Percentiles rank a stretch among this genome's conserved stretches.
Conservation (phyloP, 2,797 vertebrate species). For the Falco concolor region DNA sequence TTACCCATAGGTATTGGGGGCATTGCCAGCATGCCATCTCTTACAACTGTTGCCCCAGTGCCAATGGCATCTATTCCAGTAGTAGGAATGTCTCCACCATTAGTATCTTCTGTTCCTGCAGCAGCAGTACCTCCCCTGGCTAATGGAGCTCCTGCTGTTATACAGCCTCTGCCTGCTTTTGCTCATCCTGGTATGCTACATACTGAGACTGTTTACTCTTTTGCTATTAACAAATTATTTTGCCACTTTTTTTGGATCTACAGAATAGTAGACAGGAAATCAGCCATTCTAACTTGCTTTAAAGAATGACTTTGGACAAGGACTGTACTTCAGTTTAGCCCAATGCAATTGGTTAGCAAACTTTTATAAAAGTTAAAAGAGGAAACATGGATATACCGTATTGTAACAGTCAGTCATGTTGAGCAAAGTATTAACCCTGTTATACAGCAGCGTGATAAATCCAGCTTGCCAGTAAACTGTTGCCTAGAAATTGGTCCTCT, state of each 20-base stretch:
- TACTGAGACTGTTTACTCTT: neutral
- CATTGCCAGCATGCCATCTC: constrained; percentile 78
- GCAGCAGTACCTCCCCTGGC: constrained; percentile 87
- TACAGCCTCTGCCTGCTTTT: constrained; percentile 90
- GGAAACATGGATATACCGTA: neutral
- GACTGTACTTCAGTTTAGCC: neutral
- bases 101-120: constrained; percentile 84
- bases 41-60: constrained; percentile 85
- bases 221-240: constrained; percentile 32
- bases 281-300: neutral
- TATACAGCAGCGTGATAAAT: neutral
- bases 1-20: constrained; percentile 81
- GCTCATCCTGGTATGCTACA: constrained; percentile 84
- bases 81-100: constrained; percentile 90
- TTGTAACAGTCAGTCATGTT: neutral
- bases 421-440: neutral
- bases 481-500: neutral
- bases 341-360: neutral
- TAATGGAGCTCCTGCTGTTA: constrained; percentile 89
- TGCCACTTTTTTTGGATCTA: neutral
- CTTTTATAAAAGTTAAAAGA: neutral
- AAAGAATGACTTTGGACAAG: neutral
- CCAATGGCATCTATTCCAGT: constrained; percentile 87
- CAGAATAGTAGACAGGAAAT: neutral
- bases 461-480: neutral